Base-by-base conservation (phyloP, 2,113 vertebrate genomes). In the Sprattus sprattus region DNA sequence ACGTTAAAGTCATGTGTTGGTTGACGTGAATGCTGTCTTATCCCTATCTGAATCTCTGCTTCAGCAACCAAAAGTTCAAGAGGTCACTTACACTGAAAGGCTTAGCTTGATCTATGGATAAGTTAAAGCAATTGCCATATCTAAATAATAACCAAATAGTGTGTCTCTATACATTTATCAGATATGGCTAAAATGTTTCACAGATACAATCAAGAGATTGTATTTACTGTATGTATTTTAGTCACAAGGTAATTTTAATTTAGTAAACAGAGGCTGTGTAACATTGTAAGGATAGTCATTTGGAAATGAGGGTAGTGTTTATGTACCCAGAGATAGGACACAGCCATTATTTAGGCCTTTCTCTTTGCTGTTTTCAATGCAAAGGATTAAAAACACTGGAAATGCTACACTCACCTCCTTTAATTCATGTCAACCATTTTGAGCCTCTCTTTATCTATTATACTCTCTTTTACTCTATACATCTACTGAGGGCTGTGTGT, bases 231-330 rank as follows among this genome's bases (percentile, higher is more conserved):
- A 39, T 16, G 71, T 78, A 15, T 85, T 85, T 47, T 47, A 39
- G 64, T 80, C 25, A 80, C 78, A 52, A 78, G 64, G 18, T 85
- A 47, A 85, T 50, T 25, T 47, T 50, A 39, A 78, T 80, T 50
- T 85, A 47, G 84, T 85, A 85, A 75, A 85, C 84, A 85, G 13
- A 78, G 28, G 46, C 45, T 64, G 57, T 50, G 67, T 39, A 85
- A 84, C 83, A 49, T 84, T 25, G 49, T 49, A 45, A 46, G 47
- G 67, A 85, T 85, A 83, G 82, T 83, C 54, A 83, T n/a, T 83
- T 83, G 82, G 82, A 83, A 83, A 83, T 85, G 67, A 85, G 84
- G 16, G 84, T 16, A 50, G 15, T 85, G 47, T 85, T 85, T 81
- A 85, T 52, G 46, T 47, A 20, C 46, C 28, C 45, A 16, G 78